Conservation (phyloP, 2,797 vertebrate species). For the Sebastiscus albofasciatus region DNA sequence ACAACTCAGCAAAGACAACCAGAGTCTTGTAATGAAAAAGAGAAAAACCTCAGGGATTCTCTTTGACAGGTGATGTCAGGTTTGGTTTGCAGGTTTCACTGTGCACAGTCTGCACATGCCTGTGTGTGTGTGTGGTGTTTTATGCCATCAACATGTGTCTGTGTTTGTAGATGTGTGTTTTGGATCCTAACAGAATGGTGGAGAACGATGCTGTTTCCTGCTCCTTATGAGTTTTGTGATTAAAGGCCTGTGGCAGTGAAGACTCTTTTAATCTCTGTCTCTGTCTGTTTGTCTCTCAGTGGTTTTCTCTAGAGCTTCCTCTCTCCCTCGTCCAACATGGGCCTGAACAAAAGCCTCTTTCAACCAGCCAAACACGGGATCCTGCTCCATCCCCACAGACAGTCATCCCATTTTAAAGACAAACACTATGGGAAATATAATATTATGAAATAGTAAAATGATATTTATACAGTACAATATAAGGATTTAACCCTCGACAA, state of each 20-base stretch:
- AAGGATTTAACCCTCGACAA: background rate
- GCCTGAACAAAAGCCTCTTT: constrained; percentile 56
- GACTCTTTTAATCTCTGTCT: constrained; percentile 56
- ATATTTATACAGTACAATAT: constrained; percentile 13
- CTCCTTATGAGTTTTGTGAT: constrained; percentile 55
- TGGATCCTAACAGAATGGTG: constrained; percentile 20
- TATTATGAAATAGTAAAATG: background rate
- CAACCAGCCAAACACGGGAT: background rate
- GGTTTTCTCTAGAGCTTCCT: constrained; percentile 43
- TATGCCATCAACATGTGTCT: background rate
- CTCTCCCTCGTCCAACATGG: constrained; percentile 26
- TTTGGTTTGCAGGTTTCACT: constrained; percentile 39
- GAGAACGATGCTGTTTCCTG: constrained; percentile 29
- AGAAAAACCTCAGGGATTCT: constrained; percentile 29
- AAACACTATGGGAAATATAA: constrained; percentile 8
- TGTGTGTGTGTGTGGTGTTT: background rate
- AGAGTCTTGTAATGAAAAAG: constrained; percentile 33
- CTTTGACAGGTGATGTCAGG: constrained; percentile 40
- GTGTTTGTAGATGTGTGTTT: constrained; percentile 8
- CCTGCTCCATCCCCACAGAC: constrained; percentile 12
- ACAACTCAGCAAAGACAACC: constrained; percentile 33
- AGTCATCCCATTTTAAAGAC: constrained; percentile 1
- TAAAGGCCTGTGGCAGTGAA: constrained; percentile 54
- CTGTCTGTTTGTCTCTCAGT: constrained; percentile 38
- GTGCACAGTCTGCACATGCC: background rate